Percentiles rank a stretch among this genome's conserved stretches.
Evolutionary conservation across 2,113 vertebrate genomes (phyloP).

Genomic region (Mobula birostris): DNA sequence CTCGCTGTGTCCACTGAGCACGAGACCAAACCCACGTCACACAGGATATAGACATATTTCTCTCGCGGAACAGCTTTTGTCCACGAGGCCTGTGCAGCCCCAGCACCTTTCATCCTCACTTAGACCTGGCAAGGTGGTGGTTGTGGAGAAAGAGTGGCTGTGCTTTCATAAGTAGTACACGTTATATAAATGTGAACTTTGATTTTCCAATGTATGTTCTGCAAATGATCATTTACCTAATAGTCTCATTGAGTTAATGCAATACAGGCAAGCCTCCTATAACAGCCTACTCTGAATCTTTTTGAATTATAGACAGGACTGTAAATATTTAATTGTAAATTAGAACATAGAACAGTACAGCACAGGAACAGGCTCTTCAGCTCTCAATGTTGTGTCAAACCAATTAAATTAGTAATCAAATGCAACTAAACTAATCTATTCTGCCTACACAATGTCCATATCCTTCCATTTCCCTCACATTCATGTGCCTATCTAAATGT

Average conservation of each 20-base stretch:
- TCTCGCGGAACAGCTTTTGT: not conserved
- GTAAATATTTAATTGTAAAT: not conserved
- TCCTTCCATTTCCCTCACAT: too few relatives aligned
- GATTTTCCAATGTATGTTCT: not conserved
- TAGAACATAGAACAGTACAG: not conserved
- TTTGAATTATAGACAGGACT: not conserved
- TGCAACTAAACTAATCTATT: too few relatives aligned
- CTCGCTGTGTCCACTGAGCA: not conserved
- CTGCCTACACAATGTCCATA: too few relatives aligned
- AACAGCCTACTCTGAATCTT: not conserved
- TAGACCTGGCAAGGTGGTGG: not conserved
- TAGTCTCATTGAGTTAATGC: too few relatives aligned
- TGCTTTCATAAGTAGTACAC: not conserved
- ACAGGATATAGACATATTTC: not conserved
- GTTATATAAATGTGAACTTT: not conserved
- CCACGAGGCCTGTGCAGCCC: not conserved
- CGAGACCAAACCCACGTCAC: not conserved
- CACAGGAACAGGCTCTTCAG: too few relatives aligned
- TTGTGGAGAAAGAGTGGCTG: not conserved
- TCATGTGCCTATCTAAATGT: too few relatives aligned
- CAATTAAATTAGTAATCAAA: too few relatives aligned
- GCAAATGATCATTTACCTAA: not conserved
- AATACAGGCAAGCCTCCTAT: too few relatives aligned
- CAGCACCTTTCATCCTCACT: not conserved
- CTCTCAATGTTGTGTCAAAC: too few relatives aligned